These are phyloP conservation scores for Odocoileus hemionus DNA, from an alignment of 2,113 vertebrate genomes.

Conservation along the genomic window DNA sequence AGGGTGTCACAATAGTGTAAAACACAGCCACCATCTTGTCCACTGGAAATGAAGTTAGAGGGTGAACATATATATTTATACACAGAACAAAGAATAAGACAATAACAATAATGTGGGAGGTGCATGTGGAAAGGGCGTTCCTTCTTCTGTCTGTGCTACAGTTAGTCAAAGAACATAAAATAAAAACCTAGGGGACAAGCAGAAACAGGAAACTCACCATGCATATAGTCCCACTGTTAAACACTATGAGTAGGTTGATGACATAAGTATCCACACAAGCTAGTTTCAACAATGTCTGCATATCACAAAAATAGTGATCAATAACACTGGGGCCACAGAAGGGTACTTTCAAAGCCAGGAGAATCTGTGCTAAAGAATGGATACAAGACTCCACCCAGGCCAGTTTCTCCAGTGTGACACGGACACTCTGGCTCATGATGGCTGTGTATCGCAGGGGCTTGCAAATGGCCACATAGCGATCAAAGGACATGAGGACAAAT, in stretches of 20 bases:
- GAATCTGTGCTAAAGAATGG: not conserved
- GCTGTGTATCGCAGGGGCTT: not conserved
- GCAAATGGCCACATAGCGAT: not conserved
- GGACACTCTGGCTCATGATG: not conserved
- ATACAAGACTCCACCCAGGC: not conserved
- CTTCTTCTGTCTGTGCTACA: not conserved
- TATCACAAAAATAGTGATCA: not conserved
- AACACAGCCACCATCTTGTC: no score
- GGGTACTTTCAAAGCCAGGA: not conserved
- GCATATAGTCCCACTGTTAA: not conserved
- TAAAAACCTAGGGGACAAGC: not conserved
- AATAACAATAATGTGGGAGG: not conserved
- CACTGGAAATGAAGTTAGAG: no score
- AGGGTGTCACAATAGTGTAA: no score
- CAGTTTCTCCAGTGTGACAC: not conserved
- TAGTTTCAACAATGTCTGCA: not conserved
- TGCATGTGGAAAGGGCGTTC: not conserved
- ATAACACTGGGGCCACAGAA: not conserved
- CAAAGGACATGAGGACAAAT: not conserved
- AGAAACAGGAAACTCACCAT: conserved; percentile 1
- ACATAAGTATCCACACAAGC: not conserved
- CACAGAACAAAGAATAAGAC: not conserved
- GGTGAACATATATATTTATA: no score
- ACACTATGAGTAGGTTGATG: not conserved
- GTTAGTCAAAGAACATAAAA: not conserved